Evolutionary conservation across 2,797 vertebrate genomes (phyloP).

Genomic region (Macropodus opercularis): DNA sequence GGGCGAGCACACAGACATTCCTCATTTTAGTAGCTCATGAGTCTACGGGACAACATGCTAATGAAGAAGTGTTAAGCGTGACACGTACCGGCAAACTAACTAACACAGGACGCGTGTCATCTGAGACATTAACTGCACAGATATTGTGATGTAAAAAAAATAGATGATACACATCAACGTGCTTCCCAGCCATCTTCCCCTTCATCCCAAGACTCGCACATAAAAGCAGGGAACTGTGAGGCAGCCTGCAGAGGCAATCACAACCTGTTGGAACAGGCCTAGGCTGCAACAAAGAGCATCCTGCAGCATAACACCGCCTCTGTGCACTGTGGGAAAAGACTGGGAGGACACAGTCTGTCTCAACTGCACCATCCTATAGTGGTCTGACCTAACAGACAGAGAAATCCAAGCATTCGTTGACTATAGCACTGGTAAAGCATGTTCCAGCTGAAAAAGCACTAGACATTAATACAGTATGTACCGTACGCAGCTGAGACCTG

Average conservation of each 20-base stretch:
- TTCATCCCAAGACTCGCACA: constrained; percentile 69
- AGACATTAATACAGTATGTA: not conserved
- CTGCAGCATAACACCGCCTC: constrained; percentile 72
- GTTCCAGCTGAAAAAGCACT: not conserved
- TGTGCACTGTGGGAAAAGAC: constrained; percentile 58
- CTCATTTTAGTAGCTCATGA: constrained; percentile 10
- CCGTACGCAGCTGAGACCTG: not conserved
- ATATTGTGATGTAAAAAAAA: too few relatives aligned
- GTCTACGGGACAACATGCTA: constrained; percentile 41
- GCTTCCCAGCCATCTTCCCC: constrained; percentile 28
- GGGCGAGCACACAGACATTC: too few relatives aligned
- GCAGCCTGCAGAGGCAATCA: constrained; percentile 66
- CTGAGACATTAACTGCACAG: not conserved
- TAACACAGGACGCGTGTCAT: not conserved
- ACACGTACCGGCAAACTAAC: too few relatives aligned
- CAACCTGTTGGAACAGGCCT: constrained; percentile 82
- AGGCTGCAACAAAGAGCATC: constrained; percentile 80
- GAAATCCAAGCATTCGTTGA: constrained; percentile 19
- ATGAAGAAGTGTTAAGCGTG: too few relatives aligned
- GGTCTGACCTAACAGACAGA: constrained; percentile 12
- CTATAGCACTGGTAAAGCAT: not conserved
- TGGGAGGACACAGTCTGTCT: constrained; percentile 33
- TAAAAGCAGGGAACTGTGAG: constrained; percentile 72
- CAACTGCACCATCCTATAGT: constrained; percentile 31
- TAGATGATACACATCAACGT: too few relatives aligned